Conservation (phyloP, 2,797 vertebrate genomes). For the Labroides dimidiatus region DNA sequence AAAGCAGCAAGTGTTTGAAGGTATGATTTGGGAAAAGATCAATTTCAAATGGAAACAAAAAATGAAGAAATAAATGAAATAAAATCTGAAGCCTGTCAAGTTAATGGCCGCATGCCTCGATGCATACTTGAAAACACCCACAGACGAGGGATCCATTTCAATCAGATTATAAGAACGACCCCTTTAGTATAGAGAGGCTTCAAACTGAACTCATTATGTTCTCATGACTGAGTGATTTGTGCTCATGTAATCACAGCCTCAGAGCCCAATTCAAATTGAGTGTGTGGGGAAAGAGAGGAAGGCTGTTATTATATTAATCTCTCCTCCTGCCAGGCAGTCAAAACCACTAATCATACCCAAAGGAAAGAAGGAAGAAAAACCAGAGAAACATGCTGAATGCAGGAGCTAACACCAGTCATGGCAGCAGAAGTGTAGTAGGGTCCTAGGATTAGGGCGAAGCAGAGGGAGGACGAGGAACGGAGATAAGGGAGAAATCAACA, state of each 20-base stretch:
- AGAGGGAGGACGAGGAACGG: slow-evolving; percentile 48
- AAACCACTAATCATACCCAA: slow-evolving; percentile 70
- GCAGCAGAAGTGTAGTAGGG: slow-evolving; percentile 70
- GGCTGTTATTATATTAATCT: slow-evolving; percentile 75
- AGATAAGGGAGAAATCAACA: slow-evolving; percentile 94
- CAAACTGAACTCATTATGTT: slow-evolving; percentile 73
- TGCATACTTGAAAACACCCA: slow-evolving; percentile 66
- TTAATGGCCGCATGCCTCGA: slow-evolving; percentile 59
- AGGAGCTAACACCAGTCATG: slow-evolving; percentile 72
- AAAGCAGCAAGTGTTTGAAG: slow-evolving; percentile 40
- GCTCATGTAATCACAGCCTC: slow-evolving; percentile 73
- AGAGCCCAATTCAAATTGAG: slow-evolving; percentile 72
- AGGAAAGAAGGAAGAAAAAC: slow-evolving; percentile 79
- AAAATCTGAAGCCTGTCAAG: slow-evolving; percentile 43
- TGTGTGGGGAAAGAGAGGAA: slow-evolving; percentile 73
- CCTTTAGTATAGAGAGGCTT: slow-evolving; percentile 67
- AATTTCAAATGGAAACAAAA: slow-evolving; percentile 43
- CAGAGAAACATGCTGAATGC: slow-evolving; percentile 79
- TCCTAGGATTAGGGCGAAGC: slow-evolving; percentile 77
- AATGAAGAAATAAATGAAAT: slow-evolving; percentile 43
- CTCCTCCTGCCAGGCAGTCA: slow-evolving; percentile 71
- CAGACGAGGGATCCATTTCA: slow-evolving; percentile 61
- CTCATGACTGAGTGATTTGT: slow-evolving; percentile 75
- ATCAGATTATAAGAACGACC: slow-evolving; percentile 67
- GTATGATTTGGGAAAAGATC: slow-evolving; percentile 22